Base-by-base conservation (phyloP, 1,140 invertebrate species). In the Neoseiulus cucumeris region DNA sequence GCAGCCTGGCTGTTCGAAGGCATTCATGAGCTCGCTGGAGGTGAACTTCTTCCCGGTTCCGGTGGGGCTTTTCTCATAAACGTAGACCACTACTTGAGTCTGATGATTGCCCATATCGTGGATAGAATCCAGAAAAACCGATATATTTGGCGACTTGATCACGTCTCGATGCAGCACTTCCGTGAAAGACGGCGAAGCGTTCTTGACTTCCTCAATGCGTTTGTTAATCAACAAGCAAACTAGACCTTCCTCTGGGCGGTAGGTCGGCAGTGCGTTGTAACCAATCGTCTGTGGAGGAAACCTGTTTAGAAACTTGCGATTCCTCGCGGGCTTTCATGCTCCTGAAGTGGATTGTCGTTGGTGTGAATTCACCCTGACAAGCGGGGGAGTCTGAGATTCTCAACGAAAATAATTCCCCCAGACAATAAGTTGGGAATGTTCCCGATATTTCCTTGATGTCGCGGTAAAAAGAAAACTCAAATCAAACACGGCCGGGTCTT, bases 181-280 rank as follows among this genome's bases (percentile, higher is more conserved):
- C 64, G 81, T 81, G 18, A 85, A 81, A 7, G 91, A 75, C 44
- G 84, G 82, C 71, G 89, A 85, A 71, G 86, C 84, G 64, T 78
- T 81, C 71, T 82, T 82, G 1, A 91, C 77, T 68, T 89, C 85
- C 33, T 82, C 77, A 66, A 85, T 82, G 71, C 83, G 83, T 73
- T 90, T 89, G 70, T 84, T 85, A 70, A 94, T 86, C 45, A 85
- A 80, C 30, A 95, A 71, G 14, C 84, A 84, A 0, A 95, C 87
- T 18, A 91, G 77, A 2, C 90, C 91, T 71, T 92, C 85, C 73
- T 89, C 88, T 73, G 90, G 87, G 66, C 87, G 86, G 42, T 83
- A 81, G 1, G 82, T 82, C 0, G 88, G 87, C 70, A 93, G 82
- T 18, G 83, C 82, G 72, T 85, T 89, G 72, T 94, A 94, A 0